Evolutionary conservation across 2,888 invertebrate species (phyloP), one percentile per base, ranked within the genome.

Genomic region (Pachymerium ferrugineum): DNA sequence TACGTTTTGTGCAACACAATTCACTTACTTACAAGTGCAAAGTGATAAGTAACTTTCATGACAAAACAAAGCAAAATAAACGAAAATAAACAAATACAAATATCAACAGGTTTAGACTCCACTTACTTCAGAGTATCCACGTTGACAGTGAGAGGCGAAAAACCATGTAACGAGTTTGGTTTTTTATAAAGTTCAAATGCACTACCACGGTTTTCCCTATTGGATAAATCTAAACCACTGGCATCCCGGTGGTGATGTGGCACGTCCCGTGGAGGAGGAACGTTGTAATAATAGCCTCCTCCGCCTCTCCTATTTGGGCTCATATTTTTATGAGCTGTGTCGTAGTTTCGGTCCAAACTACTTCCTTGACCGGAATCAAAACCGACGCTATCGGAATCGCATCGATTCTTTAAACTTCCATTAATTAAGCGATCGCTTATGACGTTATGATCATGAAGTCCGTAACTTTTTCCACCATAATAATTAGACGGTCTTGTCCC

Each of bases 161-260:
- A 74, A 22, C 76, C 76, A 35, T 72, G 75, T 14, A 73, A 71
- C 25, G 76, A 76, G 70, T 75, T 76, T 10, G 94, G 94, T 83
- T 95, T 95, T 78, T 94, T 89, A 82, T 95, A 96, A 76, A 95
- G 85, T 83, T 95, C 95, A 82, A 96, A 95, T n/a, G 96, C 96
- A 77, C 94, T 94, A 30, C 94, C 94, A 73, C 94, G 86, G 80
- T 94, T 94, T 81, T 94, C 94, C 80, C 93, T 91, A 70, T 94
- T 93, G 73, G 93, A 92, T 81, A 94, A 85, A 79, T 89, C 88
- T 12, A 88, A 81, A 76, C 81, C 85, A 78, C 83, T 86, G 74
- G 83, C 83, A 80, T 85, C 85, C 75, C 85, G 80, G 74, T 80
- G 78, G 81, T 84, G 78, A 54, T 74, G 75, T 3, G 75, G 72